Conservation (phyloP, 2,113 vertebrate species). For the Oenanthe melanoleuca region DNA sequence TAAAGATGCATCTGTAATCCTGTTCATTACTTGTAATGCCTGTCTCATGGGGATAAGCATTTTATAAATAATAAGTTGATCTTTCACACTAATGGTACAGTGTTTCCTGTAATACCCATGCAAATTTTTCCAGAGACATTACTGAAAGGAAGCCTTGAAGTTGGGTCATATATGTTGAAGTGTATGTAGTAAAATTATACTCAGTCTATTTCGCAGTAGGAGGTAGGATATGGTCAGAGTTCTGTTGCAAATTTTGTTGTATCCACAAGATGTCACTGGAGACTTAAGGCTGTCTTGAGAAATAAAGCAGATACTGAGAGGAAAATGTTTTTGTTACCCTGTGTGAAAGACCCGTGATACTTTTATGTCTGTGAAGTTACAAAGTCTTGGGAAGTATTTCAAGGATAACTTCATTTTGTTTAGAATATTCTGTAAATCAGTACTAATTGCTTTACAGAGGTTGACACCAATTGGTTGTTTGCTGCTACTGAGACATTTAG, state of each 20-base stretch:
- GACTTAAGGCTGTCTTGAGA: background rate
- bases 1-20: background rate
- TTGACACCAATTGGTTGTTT: background rate
- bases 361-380: background rate
- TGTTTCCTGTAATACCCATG: background rate
- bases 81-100: background rate
- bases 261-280: conserved; percentile 59
- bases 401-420: background rate
- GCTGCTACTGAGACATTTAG: background rate
- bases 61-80: background rate
- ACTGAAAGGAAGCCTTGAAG: background rate
- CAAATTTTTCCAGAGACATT: background rate
- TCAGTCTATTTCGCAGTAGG: too few species aligned
- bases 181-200: too few species aligned
- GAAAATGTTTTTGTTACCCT: background rate
- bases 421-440: background rate
- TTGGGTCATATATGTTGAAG: background rate
- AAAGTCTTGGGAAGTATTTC: background rate
- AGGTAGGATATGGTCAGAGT: background rate
- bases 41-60: rapidly evolving
- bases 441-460: background rate
- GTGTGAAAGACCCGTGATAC: background rate
- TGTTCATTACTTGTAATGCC: background rate
- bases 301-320: background rate
- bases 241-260: background rate